These are phyloP conservation scores for Acleris emargana DNA, from an alignment of 2,888 invertebrate species.

Conservation along the genomic window DNA sequence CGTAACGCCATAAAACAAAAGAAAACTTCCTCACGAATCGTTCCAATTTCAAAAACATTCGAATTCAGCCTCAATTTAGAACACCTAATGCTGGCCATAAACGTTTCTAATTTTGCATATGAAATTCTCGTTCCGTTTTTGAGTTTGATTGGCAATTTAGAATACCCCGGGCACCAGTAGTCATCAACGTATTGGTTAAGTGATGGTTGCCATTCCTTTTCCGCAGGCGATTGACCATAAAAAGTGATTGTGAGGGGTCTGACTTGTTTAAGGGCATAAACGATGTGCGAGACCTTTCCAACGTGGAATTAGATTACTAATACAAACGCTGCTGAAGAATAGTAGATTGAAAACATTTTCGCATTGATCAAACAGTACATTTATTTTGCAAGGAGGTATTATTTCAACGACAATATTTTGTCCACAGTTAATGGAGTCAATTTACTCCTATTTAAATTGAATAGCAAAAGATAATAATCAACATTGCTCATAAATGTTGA, in stretches of 20 bases:
- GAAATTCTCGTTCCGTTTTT: slow-evolving; percentile 49
- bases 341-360: no score
- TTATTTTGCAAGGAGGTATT: no score
- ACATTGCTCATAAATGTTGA: no score
- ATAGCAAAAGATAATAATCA: no score
- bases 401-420: no score
- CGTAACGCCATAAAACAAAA: slow-evolving; percentile 19
- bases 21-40: slow-evolving; percentile 38
- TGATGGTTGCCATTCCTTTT: slow-evolving; percentile 62
- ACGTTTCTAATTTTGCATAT: slow-evolving; percentile 52
- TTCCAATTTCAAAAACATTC: slow-evolving; percentile 41
- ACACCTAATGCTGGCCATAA: slow-evolving; percentile 52
- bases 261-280: neutral
- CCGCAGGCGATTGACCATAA: slow-evolving; percentile 57
- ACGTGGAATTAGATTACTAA: no score
- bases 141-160: slow-evolving; percentile 49
- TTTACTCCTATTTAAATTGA: no score
- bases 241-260: neutral
- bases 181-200: slow-evolving; percentile 63
- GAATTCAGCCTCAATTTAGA: slow-evolving; percentile 50
- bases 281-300: neutral
- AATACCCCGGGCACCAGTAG: slow-evolving; percentile 55
- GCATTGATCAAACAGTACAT: no score
- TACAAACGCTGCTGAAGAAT: no score
- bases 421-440: no score